Evolutionary conservation across 2,113 vertebrate genomes (phyloP), one percentile per base, ranked within the genome.

Genomic region (Rattus norvegicus): DNA sequence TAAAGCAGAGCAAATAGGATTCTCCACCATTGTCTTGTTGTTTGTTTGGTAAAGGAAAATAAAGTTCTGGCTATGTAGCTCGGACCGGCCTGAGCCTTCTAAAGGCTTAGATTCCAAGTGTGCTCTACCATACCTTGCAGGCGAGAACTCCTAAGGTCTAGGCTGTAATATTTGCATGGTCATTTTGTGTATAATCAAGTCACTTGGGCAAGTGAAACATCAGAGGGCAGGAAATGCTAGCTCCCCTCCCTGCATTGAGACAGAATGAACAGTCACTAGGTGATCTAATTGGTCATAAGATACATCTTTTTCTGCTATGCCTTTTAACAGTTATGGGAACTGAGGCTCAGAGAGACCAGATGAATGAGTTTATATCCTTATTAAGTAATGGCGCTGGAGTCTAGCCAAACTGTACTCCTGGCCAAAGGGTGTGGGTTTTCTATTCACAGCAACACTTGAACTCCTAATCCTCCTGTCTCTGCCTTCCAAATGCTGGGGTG

Each of bases 371-470:
- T 88, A 65, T 63, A 72, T 7, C 69, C 3, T 16, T 26, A 61
- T 61, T 63, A 87, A 77, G 26, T 84, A 90, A 94, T 36, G 59
- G 52, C 92, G 61, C 30, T 92, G 80, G 59, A 90, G 88, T 90
- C 47, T 80, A 88, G 43, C 10, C 39, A 90, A 93, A 75, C 61
- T 76, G 43, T 47, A n/a, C 6, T 30, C 76, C 22, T 91, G n/a
- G 65, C 63, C 63, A 67, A 90, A 59, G 28, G 16, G 72, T 76
- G 61, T 92, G 39, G 52, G 56, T 63, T 52, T 83, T 65, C 65
- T 76, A 47, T 56, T 79, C 79, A 92, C 80, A 79, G 70, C 0
- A 20, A 39, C 47, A 26, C 30, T 39, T 73, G 69, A 88, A 43
- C n/a, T 75, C 24, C 52, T 75, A n/a, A 70, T 39, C 67, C 85